These are phyloP conservation scores for Meteorus sp. DNA, from an alignment of 1,140 invertebrate species.

Conservation along the genomic window DNA sequence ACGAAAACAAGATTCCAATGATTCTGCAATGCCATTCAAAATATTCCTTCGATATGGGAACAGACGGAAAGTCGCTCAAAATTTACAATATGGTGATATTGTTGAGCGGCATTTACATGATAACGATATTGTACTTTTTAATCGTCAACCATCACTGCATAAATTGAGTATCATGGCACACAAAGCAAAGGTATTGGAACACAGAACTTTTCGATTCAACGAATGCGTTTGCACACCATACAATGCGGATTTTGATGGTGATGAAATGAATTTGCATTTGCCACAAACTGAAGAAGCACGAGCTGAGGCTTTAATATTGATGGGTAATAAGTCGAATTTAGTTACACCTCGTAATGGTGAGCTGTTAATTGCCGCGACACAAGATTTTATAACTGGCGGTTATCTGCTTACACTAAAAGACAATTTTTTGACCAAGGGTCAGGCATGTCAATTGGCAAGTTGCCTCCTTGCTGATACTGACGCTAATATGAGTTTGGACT, in stretches of 20 bases:
- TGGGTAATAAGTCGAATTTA: conserved; percentile 97
- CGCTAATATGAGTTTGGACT: conserved; percentile 69
- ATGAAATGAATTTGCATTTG: conserved; percentile 99
- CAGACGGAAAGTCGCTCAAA: conserved; percentile 82
- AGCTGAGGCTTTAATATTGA: conserved; percentile 92
- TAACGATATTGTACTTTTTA: conserved; percentile 97
- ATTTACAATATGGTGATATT: conserved; percentile 87
- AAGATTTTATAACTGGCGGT: conserved; percentile 96
- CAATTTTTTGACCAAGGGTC: conserved; percentile 81
- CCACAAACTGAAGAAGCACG: conserved; percentile 98
- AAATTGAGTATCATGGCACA: conserved; percentile 99
- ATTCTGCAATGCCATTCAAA: conserved; percentile 71
- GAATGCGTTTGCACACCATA: conserved; percentile 99
- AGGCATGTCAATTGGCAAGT: conserved; percentile 75
- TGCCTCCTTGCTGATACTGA: conserved; percentile 80
- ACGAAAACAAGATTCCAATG: too few species aligned
- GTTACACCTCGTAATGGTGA: conserved; percentile 98
- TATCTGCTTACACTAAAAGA: conserved; percentile 96
- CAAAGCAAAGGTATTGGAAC: conserved; percentile 78
- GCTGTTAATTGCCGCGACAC: conserved; percentile 95
- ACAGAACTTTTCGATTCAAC: conserved; percentile 95
- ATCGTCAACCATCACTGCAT: conserved; percentile 97
- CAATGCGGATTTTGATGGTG: conserved; percentile 99
- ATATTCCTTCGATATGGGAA: conserved; percentile 91
- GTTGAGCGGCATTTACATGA: conserved; percentile 94